Base-by-base conservation (phyloP, 2,113 vertebrate genomes). In the Notarius quadriscutis region DNA sequence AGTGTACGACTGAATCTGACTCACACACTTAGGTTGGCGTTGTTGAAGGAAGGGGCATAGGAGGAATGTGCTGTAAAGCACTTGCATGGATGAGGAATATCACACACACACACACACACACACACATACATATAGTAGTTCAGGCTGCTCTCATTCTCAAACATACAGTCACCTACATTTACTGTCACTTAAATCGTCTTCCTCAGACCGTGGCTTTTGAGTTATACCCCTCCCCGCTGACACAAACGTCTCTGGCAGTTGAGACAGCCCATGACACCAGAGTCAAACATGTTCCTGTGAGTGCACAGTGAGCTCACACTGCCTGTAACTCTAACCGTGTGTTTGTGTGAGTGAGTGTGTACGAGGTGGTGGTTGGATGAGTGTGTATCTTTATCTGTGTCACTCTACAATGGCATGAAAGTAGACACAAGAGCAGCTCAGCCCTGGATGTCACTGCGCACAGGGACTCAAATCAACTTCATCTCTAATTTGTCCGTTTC, bases 401-500 rank as follows among this genome's bases (percentile, higher is more conserved):
- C 81, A 78, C 30, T 87, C 81, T 78, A 57, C 72, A 22, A 48
- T 75, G 67, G 17, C 30, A 27, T 22, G 14, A 74, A 74, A 75
- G 86, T 77, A 65, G 69, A 84, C 60, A 69, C 22, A n/a, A 84
- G 86, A 74, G 81, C 57, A 77, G 58, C 81, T 67, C 63, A 88
- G 77, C 75, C 25, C 30, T 69, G 81, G 15, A 69, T 6, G 63
- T 87, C 67, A 88, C 78, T 58, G n/a, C n/a, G 75, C 9, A 81
- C 85, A 77, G 83, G 84, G 77, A 81, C 83, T 82, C 67, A 53
- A 50, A 74, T 89, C n/a, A 60, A 50, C n/a, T 83, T 92, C 85
- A 92, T 93, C 63, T 86, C 86, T 89, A 84, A 77, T 85, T 88
- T 84, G 55, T 75, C 20, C 48, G n/a, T 80, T 60, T 67, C 34